These are phyloP conservation scores for Andrena flavipes DNA, from an alignment of 2,888 invertebrate species.

Conservation along the genomic window DNA sequence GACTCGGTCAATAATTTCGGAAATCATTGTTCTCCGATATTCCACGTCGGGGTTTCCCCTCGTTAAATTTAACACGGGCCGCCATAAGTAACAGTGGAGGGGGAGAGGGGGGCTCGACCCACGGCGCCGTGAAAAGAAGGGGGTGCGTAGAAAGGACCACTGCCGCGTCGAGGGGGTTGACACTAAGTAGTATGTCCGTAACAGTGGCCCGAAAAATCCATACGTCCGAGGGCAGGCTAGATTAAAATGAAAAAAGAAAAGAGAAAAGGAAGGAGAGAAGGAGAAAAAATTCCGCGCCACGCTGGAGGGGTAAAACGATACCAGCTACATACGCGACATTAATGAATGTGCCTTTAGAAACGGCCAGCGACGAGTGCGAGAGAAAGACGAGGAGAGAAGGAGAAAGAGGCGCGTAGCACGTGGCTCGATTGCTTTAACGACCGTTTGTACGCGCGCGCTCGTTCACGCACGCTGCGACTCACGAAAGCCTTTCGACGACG, in stretches of 20 bases:
- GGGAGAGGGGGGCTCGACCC: constrained; percentile 33
- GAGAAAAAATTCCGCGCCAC: constrained; percentile 40
- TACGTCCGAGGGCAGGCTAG: constrained; percentile 62
- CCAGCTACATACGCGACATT: constrained; percentile 74
- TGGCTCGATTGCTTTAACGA: constrained; percentile 63
- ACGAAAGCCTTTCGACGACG: constrained; percentile 45
- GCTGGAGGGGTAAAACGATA: constrained; percentile 75
- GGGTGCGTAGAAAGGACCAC: constrained; percentile 53
- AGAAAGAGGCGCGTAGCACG: constrained; percentile 55
- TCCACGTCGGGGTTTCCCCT: constrained; percentile 67
- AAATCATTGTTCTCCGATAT: constrained; percentile 62
- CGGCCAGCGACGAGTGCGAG: constrained; percentile 27
- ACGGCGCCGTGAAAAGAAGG: constrained; percentile 63
- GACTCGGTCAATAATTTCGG: constrained; percentile 55
- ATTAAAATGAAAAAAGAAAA: constrained; percentile 59
- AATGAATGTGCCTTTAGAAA: constrained; percentile 71
- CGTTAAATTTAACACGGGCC: constrained; percentile 70
- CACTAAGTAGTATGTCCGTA: constrained; percentile 77
- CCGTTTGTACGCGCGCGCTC: constrained; percentile 55
- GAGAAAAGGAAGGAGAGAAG: not conserved
- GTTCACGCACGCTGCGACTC: constrained; percentile 31
- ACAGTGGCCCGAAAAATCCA: constrained; percentile 71
- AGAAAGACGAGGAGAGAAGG: constrained; percentile 47
- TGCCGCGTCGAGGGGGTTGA: constrained; percentile 18
- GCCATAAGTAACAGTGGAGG: constrained; percentile 58